Conservation (phyloP, 2,888 invertebrate genomes). For the Hypena proboscidalis region DNA sequence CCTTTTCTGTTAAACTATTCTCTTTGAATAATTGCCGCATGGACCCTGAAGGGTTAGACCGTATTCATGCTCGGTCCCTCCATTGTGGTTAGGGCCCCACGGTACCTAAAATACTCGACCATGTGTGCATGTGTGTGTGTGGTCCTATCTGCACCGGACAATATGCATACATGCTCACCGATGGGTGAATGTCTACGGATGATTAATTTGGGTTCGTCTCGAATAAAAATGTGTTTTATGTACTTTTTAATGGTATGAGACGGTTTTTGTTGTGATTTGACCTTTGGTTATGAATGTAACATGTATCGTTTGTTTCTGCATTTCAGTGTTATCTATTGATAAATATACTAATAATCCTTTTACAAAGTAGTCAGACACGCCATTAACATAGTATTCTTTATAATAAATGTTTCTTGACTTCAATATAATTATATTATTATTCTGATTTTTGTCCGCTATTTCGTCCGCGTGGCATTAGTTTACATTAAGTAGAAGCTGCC, state of each 20-base stretch:
- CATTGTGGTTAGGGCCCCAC: conserved; percentile 73
- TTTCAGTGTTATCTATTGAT: too few relatives aligned
- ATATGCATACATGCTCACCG: conserved; percentile 46
- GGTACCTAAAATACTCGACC: conserved; percentile 21
- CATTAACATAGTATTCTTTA: too few relatives aligned
- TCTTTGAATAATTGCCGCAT: conserved; percentile 86
- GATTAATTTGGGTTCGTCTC: conserved; percentile 43
- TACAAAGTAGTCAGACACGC: too few relatives aligned
- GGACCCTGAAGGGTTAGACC: conserved; percentile 84
- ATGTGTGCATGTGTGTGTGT: conserved; percentile 29
- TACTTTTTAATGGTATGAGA: conserved; percentile 25
- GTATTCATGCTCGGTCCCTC: conserved; percentile 79
- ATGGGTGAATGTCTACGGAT: conserved; percentile 43
- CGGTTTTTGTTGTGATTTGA: conserved; percentile 10
- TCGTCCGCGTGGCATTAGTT: too few relatives aligned
- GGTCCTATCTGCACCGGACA: conserved; percentile 54
- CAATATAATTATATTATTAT: too few relatives aligned
- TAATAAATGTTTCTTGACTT: too few relatives aligned
- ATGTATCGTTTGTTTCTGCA: too few relatives aligned
- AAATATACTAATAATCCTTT: too few relatives aligned
- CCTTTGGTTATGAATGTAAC: neutral
- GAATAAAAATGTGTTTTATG: conserved; percentile 36
- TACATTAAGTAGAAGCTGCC: too few relatives aligned
- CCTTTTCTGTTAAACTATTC: conserved; percentile 86
- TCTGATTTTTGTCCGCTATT: too few relatives aligned